Evolutionary conservation across 1,140 invertebrate species (phyloP), one percentile per base, ranked within the genome.

Genomic region (Copidosoma floridanum): DNA sequence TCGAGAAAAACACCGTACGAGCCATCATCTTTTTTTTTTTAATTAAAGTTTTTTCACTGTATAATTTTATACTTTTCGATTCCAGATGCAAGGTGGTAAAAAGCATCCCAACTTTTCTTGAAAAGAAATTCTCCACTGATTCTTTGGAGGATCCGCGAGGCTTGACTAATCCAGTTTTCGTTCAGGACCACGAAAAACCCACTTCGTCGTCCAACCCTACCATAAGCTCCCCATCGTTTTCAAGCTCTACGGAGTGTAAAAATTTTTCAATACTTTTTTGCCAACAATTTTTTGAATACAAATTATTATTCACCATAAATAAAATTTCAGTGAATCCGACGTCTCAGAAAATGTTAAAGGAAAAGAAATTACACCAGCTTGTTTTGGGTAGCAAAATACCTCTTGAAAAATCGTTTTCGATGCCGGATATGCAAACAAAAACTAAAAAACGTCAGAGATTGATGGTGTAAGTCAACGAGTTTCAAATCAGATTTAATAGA

Each of bases 361-460:
- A 71, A 59, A 65, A 41, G 48, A 74, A 67, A 55, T 56, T 71
- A 35, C 73, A 68, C 56, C 72, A 69, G 26, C 54, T 73, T 8
- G 27, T 76, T 21, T 38, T 77, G 11, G 57, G 50, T 8, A 82
- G 76, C 57, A 85, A 84, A 68, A 82, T 82, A 23, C 85, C 88
- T 0, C 71, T 93, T 23, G 88, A 90, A 68, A 93, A 92, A 73
- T 90, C 90, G 2, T 77, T 86, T 32, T 93, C 91, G 0, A 87
- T 93, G 85, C 91, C 91, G 1, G 89, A 93, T 68, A 90, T 93
- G 60, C 86, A 89, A 58, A 88, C 86, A 24, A 85, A 85, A 65
- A 82, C 77, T 5, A 89, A 89, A 66, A 91, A 89, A 68, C 76
- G 85, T 44, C 86, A 89, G 67, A 74, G 88, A 63, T 71, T 88